Base-by-base conservation (phyloP, 2,888 invertebrate genomes). In the Busseola fusca region DNA sequence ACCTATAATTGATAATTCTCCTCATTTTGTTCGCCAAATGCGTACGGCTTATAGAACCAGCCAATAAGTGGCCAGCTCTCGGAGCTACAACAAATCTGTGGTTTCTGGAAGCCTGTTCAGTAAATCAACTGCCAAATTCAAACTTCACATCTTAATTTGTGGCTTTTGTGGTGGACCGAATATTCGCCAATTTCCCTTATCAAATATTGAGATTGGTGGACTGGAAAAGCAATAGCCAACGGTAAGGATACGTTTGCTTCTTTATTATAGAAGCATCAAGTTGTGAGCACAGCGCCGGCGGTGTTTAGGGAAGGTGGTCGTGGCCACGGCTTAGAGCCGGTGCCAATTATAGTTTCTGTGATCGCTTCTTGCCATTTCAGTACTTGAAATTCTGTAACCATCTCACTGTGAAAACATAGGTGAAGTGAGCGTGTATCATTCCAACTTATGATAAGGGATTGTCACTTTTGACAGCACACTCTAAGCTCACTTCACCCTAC, bases 1-100 rank as follows among this genome's bases (percentile, higher is more conserved):
- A 54, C 74, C 48, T 54, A 57, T 74, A 69, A 69, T 74, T 65
- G 54, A 64, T 65, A 78, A 80, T 37, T 56, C 40, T 60, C 50
- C 52, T 52, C 37, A 60, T 72, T 78, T n/a, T 45, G 50, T 72
- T 78, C 56, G 5, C 12, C n/a, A 50, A 52, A 70, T 40, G 14
- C 30, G n/a, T 48, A 48, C 18, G 30, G 69, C 27, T 30, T 37
- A 69, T 57, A 34, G 16, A 60, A 25, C 45, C 25, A 25, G 10
- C 60, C 60, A 69, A 42, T 76, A 69, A 69, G 30, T 62, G 37
- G 21, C 14, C 9, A 18, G 52, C 30, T 45, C 42, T 54, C 34
- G 16, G 21, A 34, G 27, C 3, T 37, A 27, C 16, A 18, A 62
- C 27, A 7, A 52, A 45, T 52, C 3, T 58, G 42, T 62, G 45